Evolutionary conservation across 2,113 vertebrate species (phyloP).

Genomic region (Microcebus murinus): DNA sequence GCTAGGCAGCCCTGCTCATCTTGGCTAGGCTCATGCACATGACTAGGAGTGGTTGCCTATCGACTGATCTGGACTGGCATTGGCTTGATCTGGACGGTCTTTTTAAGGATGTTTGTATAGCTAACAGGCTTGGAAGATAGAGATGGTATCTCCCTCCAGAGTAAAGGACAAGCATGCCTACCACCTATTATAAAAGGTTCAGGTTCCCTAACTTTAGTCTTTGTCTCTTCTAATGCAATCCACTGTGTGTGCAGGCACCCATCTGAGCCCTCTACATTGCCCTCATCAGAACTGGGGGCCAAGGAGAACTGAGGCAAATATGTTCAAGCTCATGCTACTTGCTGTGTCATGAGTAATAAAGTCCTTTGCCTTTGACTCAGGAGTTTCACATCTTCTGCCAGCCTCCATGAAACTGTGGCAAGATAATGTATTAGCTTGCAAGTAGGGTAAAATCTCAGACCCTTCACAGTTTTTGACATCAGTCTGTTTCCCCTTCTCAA

Average conservation of each 20-base stretch:
- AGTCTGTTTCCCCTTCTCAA: neutral
- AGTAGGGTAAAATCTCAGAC: slow-evolving; percentile 11
- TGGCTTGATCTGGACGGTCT: neutral
- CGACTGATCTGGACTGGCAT: slow-evolving; percentile 4
- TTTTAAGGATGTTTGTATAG: slow-evolving; percentile 35
- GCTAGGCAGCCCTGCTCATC: neutral
- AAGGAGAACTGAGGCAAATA: neutral
- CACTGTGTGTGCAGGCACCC: neutral
- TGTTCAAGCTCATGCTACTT: neutral
- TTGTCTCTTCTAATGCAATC: neutral
- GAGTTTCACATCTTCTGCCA: slow-evolving; percentile 34
- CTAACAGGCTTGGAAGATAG: slow-evolving; percentile 12
- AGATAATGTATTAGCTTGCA: slow-evolving; percentile 35
- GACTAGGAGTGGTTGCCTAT: neutral
- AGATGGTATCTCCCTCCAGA: neutral
- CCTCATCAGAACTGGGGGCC: neutral
- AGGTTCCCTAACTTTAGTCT: neutral
- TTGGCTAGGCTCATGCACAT: neutral
- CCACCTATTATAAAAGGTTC: slow-evolving; percentile 23
- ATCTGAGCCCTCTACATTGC: neutral
- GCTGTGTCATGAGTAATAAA: neutral
- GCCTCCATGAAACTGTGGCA: slow-evolving; percentile 22
- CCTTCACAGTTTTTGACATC: neutral
- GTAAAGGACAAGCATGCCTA: neutral
- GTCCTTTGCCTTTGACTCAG: slow-evolving; percentile 37